Evolutionary conservation across 2,797 vertebrate species (phyloP), one percentile per base, ranked within the genome.

Genomic region (Garrulus glandarius): DNA sequence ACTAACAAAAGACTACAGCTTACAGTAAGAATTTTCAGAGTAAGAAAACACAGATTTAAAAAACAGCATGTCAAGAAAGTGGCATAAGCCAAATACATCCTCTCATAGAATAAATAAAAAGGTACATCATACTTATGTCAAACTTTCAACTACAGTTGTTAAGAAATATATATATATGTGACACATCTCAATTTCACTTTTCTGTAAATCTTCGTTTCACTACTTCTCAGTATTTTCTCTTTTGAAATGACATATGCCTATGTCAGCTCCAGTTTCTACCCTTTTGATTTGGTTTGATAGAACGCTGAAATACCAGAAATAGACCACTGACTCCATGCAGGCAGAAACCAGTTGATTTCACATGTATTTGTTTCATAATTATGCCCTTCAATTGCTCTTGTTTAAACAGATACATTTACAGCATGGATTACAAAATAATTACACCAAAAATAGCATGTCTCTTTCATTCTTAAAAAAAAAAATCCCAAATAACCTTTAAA

Each of bases 1-100:
- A 88, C 50, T 89, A 84, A 44, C 1, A 70, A 80, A 95, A 88
- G 55, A 91, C 63, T 85, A 71, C 41, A 88, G 49, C n/a, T 90
- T 67, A 95, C 32, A 93, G 24, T 36, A 86, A 84, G 56, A 81
- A 67, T 56, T 90, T 90, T 83, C 59, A 82, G 22, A 80, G 14
- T 76, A 87, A 93, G 81, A 94, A 92, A 92, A 92, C n/a, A 92
- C 6, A 46, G 59, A 93, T 59, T 93, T 87, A 64, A 82, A 88
- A 92, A 91, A 3, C 34, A 94, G 69, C 17, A 95, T 56, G 85
- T 96, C 76, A 90, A 84, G 81, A 72, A 86, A 94, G 72, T 1
- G 5, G 24, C 10, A 69, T 57, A 93, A 88, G 13, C 70, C 32
- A 92, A 81, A 87, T 14, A 72, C 23, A 81, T 67, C 84, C 2